Evolutionary conservation across 2,113 vertebrate genomes (phyloP), one percentile per base, ranked within the genome.

Genomic region (Alligator sinensis): DNA sequence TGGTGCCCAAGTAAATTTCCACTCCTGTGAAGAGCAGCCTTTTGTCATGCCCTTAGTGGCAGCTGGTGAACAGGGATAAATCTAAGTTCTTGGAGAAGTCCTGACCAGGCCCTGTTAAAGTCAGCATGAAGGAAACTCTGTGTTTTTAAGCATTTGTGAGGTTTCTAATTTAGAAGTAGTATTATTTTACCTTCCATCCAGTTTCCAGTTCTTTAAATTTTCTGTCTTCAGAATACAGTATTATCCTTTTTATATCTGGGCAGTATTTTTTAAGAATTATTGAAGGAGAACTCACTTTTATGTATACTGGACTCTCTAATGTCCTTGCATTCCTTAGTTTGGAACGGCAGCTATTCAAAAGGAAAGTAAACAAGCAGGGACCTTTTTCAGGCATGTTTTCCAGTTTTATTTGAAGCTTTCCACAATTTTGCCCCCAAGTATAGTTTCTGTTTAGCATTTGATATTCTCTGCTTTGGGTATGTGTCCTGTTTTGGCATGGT

Each of bases 1-100:
- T 96, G 75, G 78, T 93, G 85, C 47, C 80, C 80, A 80, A 95
- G 84, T 95, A 91, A 90, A 95, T 96, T 95, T 93, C 96, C 82
- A 54, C 30, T 89, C 55, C 30, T 96, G 74, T 90, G 80, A 90
- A 90, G 93, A 82, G 58, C 77, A 34, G 83, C 89, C 85, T 3
- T 77, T 85, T 85, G 87, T 84, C 83, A 17, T 85, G 55, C 74
- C 55, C 83, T 95, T 85, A 28, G 68, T 15, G 80, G 80, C 54
- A 93, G 90, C 88, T 93, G 86, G 76, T 1, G 0, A 92, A 77
- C 9, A 47, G 6, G 14, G 70, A 64, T 82, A 58, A 61, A 92
- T 93, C 68, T 89, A 86, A 93, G 47, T 47, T 47, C 78, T 24
- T 82, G 83, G 10, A 58, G 60, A 19, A 95, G 12, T 83, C 80